phyloP scores from a whole-genome alignment of 1,140 invertebrate genomes.

The Solenopsis fugax region DNA sequence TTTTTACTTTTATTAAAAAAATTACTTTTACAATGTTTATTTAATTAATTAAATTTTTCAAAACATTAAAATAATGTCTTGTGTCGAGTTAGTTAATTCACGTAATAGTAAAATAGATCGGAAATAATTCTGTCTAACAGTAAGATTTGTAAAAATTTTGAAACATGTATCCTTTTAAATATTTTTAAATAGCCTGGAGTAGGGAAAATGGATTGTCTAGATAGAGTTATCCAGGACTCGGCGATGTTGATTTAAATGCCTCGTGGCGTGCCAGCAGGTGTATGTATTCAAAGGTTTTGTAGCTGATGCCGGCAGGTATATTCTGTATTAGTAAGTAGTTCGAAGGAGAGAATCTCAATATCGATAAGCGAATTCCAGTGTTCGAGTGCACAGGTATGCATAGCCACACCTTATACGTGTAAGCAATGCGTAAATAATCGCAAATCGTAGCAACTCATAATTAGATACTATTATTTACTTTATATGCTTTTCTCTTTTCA shows the following conservation, averaged over 20 bases:
- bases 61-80: not conserved
- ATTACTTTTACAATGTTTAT: not conserved
- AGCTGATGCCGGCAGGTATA: conserved; percentile 41
- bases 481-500: conserved; percentile 42
- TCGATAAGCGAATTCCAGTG: conserved; percentile 60
- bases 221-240: not conserved
- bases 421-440: conserved; percentile 58
- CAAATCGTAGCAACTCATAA: conserved; percentile 28
- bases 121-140: not conserved
- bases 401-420: conserved; percentile 49
- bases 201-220: conserved; percentile 33
- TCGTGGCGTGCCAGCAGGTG: conserved; percentile 56
- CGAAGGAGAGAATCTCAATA: conserved; percentile 36
- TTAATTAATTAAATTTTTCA: not conserved
- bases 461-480: not conserved
- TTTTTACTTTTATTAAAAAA: not conserved
- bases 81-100: not conserved
- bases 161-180: not conserved
- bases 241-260: conserved; percentile 63
- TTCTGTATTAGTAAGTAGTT: conserved; percentile 31
- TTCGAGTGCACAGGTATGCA: conserved; percentile 19
- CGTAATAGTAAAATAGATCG: not conserved
- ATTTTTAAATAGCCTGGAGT: conserved; percentile 23
- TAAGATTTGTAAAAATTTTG: not conserved
- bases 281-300: conserved; percentile 43